Evolutionary conservation across 2,113 vertebrate genomes (phyloP).

Genomic region (Arizona elegans): DNA sequence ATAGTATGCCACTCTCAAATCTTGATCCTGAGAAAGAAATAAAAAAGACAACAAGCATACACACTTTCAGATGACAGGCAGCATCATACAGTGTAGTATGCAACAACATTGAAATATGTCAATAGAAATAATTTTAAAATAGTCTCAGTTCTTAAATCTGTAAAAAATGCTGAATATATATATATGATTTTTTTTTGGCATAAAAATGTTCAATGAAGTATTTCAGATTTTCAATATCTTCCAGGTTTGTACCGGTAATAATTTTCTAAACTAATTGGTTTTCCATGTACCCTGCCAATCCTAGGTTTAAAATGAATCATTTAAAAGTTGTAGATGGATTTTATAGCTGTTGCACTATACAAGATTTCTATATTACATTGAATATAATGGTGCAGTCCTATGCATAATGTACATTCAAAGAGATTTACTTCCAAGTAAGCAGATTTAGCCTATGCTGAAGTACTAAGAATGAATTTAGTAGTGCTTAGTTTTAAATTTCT

Average conservation of each 20-base stretch:
- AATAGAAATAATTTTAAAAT: neutral
- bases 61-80: neutral
- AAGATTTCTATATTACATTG: neutral
- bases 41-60: neutral
- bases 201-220: neutral
- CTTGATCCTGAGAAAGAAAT: neutral
- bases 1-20: neutral
- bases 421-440: neutral
- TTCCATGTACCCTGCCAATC: neutral
- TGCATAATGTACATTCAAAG: neutral
- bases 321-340: neutral
- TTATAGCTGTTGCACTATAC: neutral
- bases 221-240: neutral
- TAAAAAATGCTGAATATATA: neutral
- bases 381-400: neutral
- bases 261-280: neutral
- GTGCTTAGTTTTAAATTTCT: neutral
- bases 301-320: neutral
- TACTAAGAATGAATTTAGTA: neutral
- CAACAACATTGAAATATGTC: neutral
- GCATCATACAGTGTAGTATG: neutral
- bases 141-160: neutral
- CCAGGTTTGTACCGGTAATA: neutral
- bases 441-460: neutral
- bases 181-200: neutral